Evolutionary conservation across 1,140 invertebrate species (phyloP), one percentile per base, ranked within the genome.

Genomic region (Radopholus similis): DNA sequence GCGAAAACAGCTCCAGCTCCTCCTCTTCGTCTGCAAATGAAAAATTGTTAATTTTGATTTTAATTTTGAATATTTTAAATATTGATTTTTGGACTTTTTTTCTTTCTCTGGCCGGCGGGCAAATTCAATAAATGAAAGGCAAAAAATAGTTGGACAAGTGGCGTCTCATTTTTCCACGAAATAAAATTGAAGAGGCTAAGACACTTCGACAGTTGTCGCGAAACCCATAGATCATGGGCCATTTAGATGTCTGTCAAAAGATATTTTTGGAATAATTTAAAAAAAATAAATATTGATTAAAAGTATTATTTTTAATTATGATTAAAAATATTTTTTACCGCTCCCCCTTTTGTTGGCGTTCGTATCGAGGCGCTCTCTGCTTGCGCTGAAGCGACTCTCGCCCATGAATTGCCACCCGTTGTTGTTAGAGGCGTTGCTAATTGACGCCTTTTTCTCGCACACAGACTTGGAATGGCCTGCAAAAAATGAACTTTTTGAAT

Each of bases 1-100:
- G 28, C 4, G 73, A 75, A 5, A 68, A 40, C n/a, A 68, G 11
- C n/a, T 75, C 73, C 5, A 30, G 47, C n/a, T 54, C 51, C 49
- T 75, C 73, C 26, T 62, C 59, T 30, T 68, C 32, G 21, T 58
- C 30, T 21, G 65, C 60, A 9, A 3, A n/a, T 4, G 37, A 4
- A 69, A 5, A 28, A 56, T 66, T 62, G 8, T 8, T 1, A 63
- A 62, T 18, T 64, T 18, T 30, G 64, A 13, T 32, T 54, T 54
- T n/a, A 9, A 49, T 9, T 49, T 49, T 11, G 9, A 4, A 49
- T 49, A 8, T 21, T n/a, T n/a, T n/a, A n/a, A n/a, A n/a, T n/a
- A n/a, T n/a, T n/a, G n/a, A n/a, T n/a, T n/a, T n/a, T n/a, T n/a
- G n/a, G n/a, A n/a, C n/a, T n/a, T n/a, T n/a, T n/a, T n/a, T n/a